Evolutionary conservation across 23 tunicate species (phyloP), one percentile per base, ranked within the genome.

Genomic region (Diplosoma virens): DNA sequence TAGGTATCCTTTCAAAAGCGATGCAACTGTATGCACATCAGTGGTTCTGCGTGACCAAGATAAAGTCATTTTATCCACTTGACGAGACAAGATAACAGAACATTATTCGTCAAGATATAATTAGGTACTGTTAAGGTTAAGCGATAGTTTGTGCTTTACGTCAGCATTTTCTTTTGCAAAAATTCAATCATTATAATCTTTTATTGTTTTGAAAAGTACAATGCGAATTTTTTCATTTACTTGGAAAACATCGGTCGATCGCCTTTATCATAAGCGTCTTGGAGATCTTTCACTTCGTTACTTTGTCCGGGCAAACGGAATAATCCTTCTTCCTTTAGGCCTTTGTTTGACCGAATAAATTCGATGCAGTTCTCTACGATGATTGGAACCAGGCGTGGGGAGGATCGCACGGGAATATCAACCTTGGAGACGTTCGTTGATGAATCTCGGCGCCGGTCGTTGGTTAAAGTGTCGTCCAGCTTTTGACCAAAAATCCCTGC

Each of bases 11-110:
- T 92, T 92, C 59, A 92, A 60, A 32, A 92, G 56, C 21, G 97
- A 92, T 2, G 97, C 86, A 47, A 92, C 83, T 6, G 97, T 92
- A 77, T 92, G 97, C 23, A 85, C 87, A 35, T 92, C 97, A 25
- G 97, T 92, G 25, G 79, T 18, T 37, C 97, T 92, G 81, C 33
- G 30, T 14, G 17, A 45, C 16, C 14, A 16, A 16, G 52, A 45
- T 9, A 45, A 16, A 16, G 16, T 45, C 16, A n/a, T n/a, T n/a
- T n/a, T n/a, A n/a, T n/a, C n/a, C n/a, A n/a, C n/a, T n/a, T n/a
- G n/a, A n/a, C n/a, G n/a, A n/a, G n/a, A n/a, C n/a, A n/a, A n/a
- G n/a, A n/a, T n/a, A n/a, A n/a, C n/a, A n/a, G n/a, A n/a, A n/a
- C n/a, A n/a, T n/a, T n/a, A n/a, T n/a, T n/a, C n/a, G n/a, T n/a